Evolutionary conservation across 2,888 invertebrate species (phyloP).

Genomic region (Cryptops parisi): DNA sequence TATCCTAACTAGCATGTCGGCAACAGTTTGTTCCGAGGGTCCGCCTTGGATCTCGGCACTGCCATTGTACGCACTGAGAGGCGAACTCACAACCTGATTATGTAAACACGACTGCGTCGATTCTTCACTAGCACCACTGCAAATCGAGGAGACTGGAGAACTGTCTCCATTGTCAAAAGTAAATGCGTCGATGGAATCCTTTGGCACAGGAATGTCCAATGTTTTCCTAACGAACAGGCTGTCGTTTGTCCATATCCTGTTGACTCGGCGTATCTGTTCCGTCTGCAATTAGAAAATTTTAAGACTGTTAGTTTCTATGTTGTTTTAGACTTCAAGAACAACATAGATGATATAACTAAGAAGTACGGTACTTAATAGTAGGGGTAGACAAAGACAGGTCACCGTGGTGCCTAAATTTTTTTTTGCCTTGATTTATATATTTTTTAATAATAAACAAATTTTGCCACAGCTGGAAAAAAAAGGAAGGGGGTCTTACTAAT

Average conservation of each 20-base stretch:
- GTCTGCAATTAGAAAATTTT: too few species aligned
- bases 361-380: too few species aligned
- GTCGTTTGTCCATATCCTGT: slow-evolving; percentile 81
- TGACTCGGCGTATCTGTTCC: slow-evolving; percentile 81
- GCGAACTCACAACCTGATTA: background rate
- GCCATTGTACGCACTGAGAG: background rate
- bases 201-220: slow-evolving; percentile 55
- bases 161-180: slow-evolving; percentile 3
- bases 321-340: too few species aligned
- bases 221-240: slow-evolving; percentile 81
- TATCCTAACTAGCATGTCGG: slow-evolving; percentile 33
- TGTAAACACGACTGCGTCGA: background rate
- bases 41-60: slow-evolving; percentile 10
- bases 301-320: too few species aligned
- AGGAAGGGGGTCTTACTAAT: too few species aligned
- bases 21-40: slow-evolving; percentile 25
- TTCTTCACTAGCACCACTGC: background rate
- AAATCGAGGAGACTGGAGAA: background rate
- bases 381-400: too few species aligned
- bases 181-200: slow-evolving; percentile 14
- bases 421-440: too few species aligned
- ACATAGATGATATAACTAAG: too few species aligned
- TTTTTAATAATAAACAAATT: too few species aligned
- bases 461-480: too few species aligned
- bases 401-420: too few species aligned